phyloP scores from a whole-genome alignment of 2,113 vertebrate genomes.

The Peromyscus maniculatus region DNA sequence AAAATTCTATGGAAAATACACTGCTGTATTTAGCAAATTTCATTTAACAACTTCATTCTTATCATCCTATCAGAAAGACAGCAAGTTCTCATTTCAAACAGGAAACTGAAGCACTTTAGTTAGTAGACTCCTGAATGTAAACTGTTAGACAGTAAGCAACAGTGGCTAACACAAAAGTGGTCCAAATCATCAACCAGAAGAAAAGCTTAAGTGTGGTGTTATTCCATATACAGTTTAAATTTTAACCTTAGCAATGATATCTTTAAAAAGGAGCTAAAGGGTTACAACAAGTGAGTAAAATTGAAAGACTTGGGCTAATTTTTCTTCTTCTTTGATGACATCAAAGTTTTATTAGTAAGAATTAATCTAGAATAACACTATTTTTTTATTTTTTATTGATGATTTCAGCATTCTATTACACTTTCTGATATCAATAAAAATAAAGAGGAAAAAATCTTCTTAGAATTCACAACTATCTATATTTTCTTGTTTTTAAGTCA shows the following conservation, averaged over 20 bases:
- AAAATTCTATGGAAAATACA: not conserved
- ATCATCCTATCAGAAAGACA: not conserved
- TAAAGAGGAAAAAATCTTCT: not conserved
- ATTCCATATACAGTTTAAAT: not conserved
- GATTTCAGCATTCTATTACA: not conserved
- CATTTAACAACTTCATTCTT: not conserved
- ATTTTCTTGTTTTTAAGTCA: not conserved
- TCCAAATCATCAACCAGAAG: not conserved
- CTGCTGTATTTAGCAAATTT: not conserved
- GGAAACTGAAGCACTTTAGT: not conserved
- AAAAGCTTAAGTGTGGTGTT: not conserved
- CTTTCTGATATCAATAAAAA: not conserved
- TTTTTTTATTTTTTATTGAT: not conserved
- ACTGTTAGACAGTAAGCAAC: not conserved
- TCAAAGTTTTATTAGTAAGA: not conserved
- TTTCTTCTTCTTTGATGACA: not conserved
- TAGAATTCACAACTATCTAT: not conserved
- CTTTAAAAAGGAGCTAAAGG: not conserved
- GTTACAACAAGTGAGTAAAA: not conserved
- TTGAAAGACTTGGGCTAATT: not conserved
- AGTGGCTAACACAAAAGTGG: not conserved
- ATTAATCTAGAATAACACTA: not conserved
- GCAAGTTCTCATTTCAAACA: not conserved
- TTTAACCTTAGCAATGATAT: not conserved
- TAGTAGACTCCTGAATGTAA: not conserved